Conservation (phyloP, 2,797 vertebrate genomes). For the Acanthopagrus latus region DNA sequence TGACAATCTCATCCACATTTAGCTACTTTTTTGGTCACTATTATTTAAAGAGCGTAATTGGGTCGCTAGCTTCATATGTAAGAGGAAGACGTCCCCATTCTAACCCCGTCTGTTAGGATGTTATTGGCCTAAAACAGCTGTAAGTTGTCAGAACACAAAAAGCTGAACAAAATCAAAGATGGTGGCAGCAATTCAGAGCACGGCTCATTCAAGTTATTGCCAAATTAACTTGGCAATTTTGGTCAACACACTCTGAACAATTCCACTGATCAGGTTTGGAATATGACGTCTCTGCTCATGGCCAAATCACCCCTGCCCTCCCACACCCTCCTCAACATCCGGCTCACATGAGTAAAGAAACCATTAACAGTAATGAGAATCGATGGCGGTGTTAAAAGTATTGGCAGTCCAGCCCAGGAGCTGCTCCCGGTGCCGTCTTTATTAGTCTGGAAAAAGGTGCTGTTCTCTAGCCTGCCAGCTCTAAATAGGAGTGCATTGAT, state of each 20-base stretch:
- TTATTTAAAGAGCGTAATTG: background rate
- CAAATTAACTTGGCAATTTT: slow-evolving; percentile 6
- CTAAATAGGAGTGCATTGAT: slow-evolving; percentile 77
- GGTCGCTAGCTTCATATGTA: background rate
- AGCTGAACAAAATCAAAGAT: background rate
- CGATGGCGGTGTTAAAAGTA: slow-evolving; percentile 80
- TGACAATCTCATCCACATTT: background rate
- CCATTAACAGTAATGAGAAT: slow-evolving; percentile 82
- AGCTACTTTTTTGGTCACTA: background rate
- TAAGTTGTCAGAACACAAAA: background rate
- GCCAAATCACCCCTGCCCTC: slow-evolving; percentile 43
- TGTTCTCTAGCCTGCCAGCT: slow-evolving; percentile 58
- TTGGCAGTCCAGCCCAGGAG: slow-evolving; percentile 75
- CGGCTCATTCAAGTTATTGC: background rate
- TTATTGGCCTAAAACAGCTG: background rate
- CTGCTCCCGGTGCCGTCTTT: slow-evolving; percentile 73
- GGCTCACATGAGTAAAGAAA: slow-evolving; percentile 66
- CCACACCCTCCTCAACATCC: slow-evolving; percentile 55
- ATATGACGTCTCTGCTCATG: slow-evolving; percentile 22
- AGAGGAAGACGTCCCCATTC: background rate
- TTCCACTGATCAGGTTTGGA: slow-evolving; percentile 38
- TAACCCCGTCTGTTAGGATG: background rate
- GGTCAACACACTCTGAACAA: background rate
- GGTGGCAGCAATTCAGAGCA: background rate
- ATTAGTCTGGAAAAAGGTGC: slow-evolving; percentile 73